phyloP scores from a whole-genome alignment of 1,140 invertebrate genomes.

The Scylla paramamosain region DNA sequence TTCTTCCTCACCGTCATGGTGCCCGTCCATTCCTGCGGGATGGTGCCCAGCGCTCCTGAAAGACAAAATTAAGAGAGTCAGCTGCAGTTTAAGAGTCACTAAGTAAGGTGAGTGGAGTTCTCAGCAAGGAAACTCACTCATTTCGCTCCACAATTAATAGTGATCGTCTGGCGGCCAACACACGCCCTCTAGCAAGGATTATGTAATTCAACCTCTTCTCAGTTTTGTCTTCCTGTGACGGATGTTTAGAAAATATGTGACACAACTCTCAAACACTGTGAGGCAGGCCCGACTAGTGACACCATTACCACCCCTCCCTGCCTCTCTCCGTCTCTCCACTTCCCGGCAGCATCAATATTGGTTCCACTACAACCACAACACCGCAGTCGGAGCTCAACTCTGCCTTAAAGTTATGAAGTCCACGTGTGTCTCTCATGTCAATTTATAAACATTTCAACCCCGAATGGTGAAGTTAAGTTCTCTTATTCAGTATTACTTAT shows the following conservation, averaged over 20 bases:
- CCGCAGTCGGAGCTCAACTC: not conserved
- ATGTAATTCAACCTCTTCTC: not conserved
- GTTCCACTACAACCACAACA: not conserved
- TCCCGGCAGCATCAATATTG: not conserved
- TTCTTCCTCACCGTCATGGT: conserved; percentile 96
- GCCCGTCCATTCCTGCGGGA: conserved; percentile 94
- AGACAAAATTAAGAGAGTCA: conserved; percentile 4
- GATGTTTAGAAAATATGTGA: conserved; percentile 7
- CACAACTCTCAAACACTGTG: not conserved
- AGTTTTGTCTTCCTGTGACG: not conserved
- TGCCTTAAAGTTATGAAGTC: not conserved
- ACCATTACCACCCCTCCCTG: not conserved
- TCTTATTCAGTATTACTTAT: not conserved
- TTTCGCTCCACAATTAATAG: not conserved
- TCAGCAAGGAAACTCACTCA: not conserved
- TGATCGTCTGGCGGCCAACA: not conserved
- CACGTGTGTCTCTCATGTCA: not conserved
- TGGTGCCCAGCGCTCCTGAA: conserved; percentile 80
- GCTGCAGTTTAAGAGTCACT: not conserved
- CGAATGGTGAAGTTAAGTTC: not conserved
- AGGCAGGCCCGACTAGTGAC: not conserved
- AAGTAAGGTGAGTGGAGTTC: not conserved
- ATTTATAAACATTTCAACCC: not conserved
- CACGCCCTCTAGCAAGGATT: not conserved
- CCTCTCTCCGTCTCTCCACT: not conserved